phyloP scores from a whole-genome alignment of 2,888 invertebrate genomes.

The Endomychus coccineus region DNA sequence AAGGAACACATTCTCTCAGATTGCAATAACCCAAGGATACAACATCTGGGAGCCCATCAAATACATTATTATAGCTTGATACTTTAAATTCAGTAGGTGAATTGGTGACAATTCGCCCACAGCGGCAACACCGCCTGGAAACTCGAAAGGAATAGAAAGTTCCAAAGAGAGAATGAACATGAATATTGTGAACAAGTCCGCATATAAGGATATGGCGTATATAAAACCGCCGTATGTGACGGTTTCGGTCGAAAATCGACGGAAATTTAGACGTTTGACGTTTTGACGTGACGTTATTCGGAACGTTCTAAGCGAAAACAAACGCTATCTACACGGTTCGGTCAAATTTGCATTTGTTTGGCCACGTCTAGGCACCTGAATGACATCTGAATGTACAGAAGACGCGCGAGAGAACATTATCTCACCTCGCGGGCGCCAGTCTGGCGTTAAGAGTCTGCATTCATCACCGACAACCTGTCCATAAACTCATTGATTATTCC shows the following conservation, averaged over 20 bases:
- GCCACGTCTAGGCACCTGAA: constrained; percentile 18
- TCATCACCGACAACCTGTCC: constrained; percentile 36
- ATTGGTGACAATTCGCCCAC: background rate
- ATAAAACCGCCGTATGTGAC: constrained; percentile 13
- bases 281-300: background rate
- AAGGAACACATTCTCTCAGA: no score
- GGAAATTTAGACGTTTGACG: constrained; percentile 4
- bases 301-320: constrained; percentile 5
- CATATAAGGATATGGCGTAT: constrained; percentile 25
- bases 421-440: constrained; percentile 39
- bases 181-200: constrained; percentile 17
- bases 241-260: constrained; percentile 11
- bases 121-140: constrained; percentile 10
- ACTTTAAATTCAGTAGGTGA: no score
- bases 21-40: no score
- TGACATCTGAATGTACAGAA: constrained; percentile 19
- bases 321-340: constrained; percentile 4
- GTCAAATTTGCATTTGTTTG: constrained; percentile 5
- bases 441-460: constrained; percentile 36
- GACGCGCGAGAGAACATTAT: constrained; percentile 25
- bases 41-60: no score
- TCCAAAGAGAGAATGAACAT: constrained; percentile 22
- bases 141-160: constrained; percentile 28
- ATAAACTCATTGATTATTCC: constrained; percentile 36
- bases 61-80: no score